Conservation (phyloP, 2,888 invertebrate genomes). For the Apodemia mormo region DNA sequence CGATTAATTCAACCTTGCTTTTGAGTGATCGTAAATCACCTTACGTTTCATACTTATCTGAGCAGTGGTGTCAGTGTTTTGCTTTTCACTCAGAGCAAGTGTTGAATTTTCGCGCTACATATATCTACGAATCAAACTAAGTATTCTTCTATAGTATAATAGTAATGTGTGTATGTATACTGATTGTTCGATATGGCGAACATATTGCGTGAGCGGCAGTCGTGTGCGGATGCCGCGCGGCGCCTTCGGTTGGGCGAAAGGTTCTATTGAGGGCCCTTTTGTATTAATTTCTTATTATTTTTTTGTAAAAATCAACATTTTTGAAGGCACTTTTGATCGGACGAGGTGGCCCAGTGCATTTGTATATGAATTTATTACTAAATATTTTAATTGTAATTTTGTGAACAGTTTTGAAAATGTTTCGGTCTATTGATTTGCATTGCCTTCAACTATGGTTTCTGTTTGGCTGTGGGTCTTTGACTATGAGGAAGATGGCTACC, state of each 20-base stretch:
- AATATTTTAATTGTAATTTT: slow-evolving; percentile 39
- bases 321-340: slow-evolving; percentile 97
- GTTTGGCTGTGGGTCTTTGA: slow-evolving; percentile 86
- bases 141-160: slow-evolving; percentile 80
- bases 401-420: slow-evolving; percentile 46
- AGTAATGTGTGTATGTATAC: slow-evolving; percentile 76
- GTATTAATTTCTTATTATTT: slow-evolving; percentile 85
- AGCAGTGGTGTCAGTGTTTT: background rate
- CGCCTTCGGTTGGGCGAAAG: slow-evolving; percentile 85
- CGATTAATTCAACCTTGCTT: slow-evolving; percentile 48
- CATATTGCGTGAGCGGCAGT: slow-evolving; percentile 54
- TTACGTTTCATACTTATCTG: background rate
- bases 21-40: slow-evolving; percentile 32
- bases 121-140: slow-evolving; percentile 81
- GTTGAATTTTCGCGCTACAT: slow-evolving; percentile 64
- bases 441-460: slow-evolving; percentile 93
- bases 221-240: slow-evolving; percentile 62
- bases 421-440: slow-evolving; percentile 71
- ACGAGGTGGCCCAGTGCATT: slow-evolving; percentile 95
- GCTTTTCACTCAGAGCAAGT: slow-evolving; percentile 43
- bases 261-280: slow-evolving; percentile 95
- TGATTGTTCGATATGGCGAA: slow-evolving; percentile 66
- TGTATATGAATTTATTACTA: slow-evolving; percentile 75
- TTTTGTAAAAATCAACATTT: slow-evolving; percentile 92
- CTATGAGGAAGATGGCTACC: slow-evolving; percentile 88